Conservation (phyloP, 1,140 invertebrate genomes). For the Trichonephila clavata region DNA sequence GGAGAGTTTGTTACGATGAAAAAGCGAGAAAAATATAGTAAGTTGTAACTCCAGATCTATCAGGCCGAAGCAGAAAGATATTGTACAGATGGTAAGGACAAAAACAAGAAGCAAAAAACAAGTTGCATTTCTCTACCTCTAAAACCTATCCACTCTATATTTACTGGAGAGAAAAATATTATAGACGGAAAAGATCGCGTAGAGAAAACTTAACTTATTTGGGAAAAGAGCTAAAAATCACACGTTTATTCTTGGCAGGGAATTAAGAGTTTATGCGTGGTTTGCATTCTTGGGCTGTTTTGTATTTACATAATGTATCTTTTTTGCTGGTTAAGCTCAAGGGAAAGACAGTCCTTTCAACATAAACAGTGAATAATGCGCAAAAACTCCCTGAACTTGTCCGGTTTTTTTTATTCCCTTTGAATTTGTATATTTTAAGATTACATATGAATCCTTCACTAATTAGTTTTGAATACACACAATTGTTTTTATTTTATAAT, state of each 20-base stretch:
- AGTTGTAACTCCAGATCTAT: constrained; percentile 33
- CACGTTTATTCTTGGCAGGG: not conserved
- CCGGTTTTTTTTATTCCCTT: too few relatives aligned
- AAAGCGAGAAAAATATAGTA: constrained; percentile 10
- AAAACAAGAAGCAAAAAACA: not conserved
- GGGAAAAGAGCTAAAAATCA: constrained; percentile 1
- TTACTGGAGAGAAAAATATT: not conserved
- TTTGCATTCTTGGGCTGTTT: not conserved
- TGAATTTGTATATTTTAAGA: too few relatives aligned
- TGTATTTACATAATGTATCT: constrained; percentile 5
- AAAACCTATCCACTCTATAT: constrained; percentile 31
- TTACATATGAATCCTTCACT: too few relatives aligned
- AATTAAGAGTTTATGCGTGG: constrained; percentile 35
- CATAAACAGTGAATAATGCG: too few relatives aligned
- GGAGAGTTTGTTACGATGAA: not conserved
- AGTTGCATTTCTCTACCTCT: constrained; percentile 1
- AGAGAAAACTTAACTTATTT: not conserved
- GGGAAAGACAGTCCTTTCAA: not conserved
- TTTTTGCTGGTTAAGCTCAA: not conserved
- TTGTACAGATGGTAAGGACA: constrained; percentile 5
- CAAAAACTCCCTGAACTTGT: too few relatives aligned
- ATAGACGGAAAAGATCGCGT: not conserved
- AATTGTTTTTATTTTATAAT: too few relatives aligned
- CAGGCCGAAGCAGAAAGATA: not conserved
- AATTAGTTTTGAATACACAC: too few relatives aligned